phyloP scores from a whole-genome alignment of 2,888 invertebrate species.

The Zygaena filipendulae region DNA sequence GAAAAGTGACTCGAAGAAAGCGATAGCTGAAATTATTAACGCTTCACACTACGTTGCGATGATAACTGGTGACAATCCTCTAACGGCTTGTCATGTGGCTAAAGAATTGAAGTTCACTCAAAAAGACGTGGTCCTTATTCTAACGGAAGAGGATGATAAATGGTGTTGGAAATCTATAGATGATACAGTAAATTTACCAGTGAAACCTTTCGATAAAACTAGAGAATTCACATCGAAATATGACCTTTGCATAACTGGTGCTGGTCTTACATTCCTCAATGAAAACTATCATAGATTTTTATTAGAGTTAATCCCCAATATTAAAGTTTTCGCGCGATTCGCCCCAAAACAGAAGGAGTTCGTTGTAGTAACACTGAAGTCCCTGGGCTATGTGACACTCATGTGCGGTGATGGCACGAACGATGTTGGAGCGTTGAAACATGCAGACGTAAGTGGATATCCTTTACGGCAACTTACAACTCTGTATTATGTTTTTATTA shows the following conservation, averaged over 20 bases:
- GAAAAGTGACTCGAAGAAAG: constrained; percentile 93
- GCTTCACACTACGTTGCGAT: constrained; percentile 96
- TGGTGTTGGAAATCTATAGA: constrained; percentile 88
- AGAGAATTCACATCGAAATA: constrained; percentile 76
- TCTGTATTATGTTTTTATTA: too few relatives aligned
- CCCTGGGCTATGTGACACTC: constrained; percentile 87
- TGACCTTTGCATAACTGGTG: constrained; percentile 96
- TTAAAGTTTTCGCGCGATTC: constrained; percentile 95
- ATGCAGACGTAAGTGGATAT: constrained; percentile 86
- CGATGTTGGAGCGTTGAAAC: constrained; percentile 98
- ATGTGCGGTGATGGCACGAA: constrained; percentile 99
- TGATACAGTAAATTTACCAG: constrained; percentile 60
- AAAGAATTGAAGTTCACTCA: constrained; percentile 90
- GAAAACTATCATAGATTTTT: constrained; percentile 72
- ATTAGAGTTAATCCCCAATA: constrained; percentile 80
- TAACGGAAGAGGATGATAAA: constrained; percentile 56
- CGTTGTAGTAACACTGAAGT: constrained; percentile 89
- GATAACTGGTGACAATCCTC: constrained; percentile 99
- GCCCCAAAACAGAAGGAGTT: constrained; percentile 99
- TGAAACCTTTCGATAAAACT: constrained; percentile 52
- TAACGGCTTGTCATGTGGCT: constrained; percentile 99
- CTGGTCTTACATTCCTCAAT: constrained; percentile 80
- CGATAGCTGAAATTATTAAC: constrained; percentile 94
- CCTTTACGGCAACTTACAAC: too few relatives aligned
- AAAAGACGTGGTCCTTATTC: constrained; percentile 73